A percentile compares a stretch with the other conserved stretches of the same genome.
phyloP scores from a whole-genome alignment of 2,888 invertebrate species.

The Deroplatys truncata region DNA sequence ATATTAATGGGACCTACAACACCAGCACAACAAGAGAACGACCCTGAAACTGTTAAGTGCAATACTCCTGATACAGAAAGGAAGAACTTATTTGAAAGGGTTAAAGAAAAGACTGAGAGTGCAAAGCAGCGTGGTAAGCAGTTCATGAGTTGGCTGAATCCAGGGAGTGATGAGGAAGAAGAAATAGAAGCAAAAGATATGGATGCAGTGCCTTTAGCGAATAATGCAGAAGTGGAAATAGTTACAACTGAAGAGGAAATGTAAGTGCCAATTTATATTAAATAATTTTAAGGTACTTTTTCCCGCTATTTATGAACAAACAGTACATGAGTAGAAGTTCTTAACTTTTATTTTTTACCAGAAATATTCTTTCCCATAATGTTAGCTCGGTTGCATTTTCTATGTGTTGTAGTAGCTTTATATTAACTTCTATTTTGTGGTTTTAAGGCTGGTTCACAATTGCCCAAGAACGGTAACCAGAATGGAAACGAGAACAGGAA shows the following conservation, averaged over 20 bases:
- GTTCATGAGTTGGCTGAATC: slow-evolving; percentile 30
- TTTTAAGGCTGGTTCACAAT: no score
- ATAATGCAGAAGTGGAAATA: neutral
- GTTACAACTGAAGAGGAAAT: neutral
- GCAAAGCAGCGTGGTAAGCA: slow-evolving; percentile 32
- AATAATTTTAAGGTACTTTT: no score
- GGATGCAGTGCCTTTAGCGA: neutral
- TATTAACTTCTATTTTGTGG: no score
- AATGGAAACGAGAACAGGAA: no score
- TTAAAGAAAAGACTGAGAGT: slow-evolving; percentile 39
- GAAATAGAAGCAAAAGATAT: slow-evolving; percentile 21
- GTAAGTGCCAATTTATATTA: neutral
- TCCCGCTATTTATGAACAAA: no score
- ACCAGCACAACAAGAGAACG: slow-evolving; percentile 23
- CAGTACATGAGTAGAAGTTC: no score
- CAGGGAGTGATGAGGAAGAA: slow-evolving; percentile 38
- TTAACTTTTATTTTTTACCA: no score
- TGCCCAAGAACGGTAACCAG: no score
- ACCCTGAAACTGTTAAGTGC: slow-evolving; percentile 52
- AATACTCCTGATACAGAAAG: slow-evolving; percentile 60
- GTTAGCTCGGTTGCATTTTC: no score
- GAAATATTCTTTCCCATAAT: no score
- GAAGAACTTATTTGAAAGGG: slow-evolving; percentile 52
- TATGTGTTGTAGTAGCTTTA: no score
- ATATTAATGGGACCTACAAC: slow-evolving; percentile 20